Conservation (phyloP, 2,888 invertebrate species). For the Drosophila phalerata region DNA sequence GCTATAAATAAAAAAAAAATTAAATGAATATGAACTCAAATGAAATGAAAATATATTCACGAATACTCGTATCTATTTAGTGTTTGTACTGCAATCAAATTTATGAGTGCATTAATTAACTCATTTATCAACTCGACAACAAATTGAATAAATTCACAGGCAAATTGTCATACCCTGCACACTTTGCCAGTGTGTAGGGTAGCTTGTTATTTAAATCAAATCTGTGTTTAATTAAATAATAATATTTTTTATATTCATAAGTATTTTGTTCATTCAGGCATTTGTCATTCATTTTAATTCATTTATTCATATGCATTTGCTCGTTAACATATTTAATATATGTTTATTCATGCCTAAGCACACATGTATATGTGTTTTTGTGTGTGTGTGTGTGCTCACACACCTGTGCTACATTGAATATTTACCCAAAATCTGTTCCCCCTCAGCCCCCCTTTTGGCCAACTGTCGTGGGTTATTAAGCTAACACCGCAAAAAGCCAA, state of each 20-base stretch:
- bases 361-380: not conserved
- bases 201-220: conserved; percentile 6
- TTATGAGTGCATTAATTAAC: conserved; percentile 42
- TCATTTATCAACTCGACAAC: conserved; percentile 30
- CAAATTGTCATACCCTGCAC: conserved; percentile 12
- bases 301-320: conserved; percentile 17
- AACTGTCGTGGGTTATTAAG: conserved; percentile 34
- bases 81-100: conserved; percentile 23
- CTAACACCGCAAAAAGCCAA: conserved; percentile 25
- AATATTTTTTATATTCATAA: conserved; percentile 9
- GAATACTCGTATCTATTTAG: not conserved
- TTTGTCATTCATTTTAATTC: conserved; percentile 15
- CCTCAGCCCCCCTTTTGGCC: conserved; percentile 6
- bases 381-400: conserved; percentile 39
- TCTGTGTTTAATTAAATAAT: conserved; percentile 18
- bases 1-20: conserved; percentile 21
- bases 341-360: conserved; percentile 19
- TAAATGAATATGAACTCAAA: conserved; percentile 7
- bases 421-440: not conserved
- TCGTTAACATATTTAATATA: conserved; percentile 18
- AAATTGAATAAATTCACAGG: conserved; percentile 9
- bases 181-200: not conserved
- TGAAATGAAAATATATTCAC: conserved; percentile 21
- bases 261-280: conserved; percentile 19
- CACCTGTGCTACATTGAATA: conserved; percentile 55